phyloP scores from a whole-genome alignment of 2,113 vertebrate species.

The Pitta sordida region DNA sequence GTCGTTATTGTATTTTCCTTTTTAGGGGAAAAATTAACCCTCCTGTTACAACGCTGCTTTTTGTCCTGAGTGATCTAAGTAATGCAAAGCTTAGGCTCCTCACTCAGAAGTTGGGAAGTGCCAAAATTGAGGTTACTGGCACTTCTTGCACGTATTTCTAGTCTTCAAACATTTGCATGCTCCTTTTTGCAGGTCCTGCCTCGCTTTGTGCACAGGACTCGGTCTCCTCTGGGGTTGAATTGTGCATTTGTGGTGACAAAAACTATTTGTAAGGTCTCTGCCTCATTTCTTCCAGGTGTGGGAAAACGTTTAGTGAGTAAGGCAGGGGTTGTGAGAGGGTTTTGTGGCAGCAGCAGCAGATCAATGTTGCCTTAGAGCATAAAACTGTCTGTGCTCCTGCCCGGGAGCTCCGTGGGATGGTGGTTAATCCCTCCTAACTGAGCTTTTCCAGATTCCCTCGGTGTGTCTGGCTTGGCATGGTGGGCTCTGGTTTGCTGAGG shows the following conservation, averaged over 20 bases:
- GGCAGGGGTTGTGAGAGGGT: not conserved
- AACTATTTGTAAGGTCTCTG: not conserved
- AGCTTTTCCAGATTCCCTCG: not conserved
- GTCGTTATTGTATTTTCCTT: not conserved
- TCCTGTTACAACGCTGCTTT: not conserved
- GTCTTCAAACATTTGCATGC: fast-evolving
- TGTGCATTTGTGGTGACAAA: not conserved
- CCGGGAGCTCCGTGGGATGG: not conserved
- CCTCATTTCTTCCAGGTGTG: not conserved
- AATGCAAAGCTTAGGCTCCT: not conserved
- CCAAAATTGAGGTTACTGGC: not conserved
- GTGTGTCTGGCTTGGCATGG: fast-evolving
- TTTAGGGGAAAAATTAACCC: not conserved
- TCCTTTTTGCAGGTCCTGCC: not conserved
- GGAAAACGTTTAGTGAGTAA: not conserved
- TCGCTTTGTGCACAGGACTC: fast-evolving
- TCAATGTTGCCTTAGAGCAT: not conserved
- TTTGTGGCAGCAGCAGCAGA: not conserved
- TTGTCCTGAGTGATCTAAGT: not conserved
- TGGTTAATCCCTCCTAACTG: not conserved
- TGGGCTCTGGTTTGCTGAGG: not conserved
- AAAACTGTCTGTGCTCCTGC: not conserved
- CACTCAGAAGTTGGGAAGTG: not conserved
- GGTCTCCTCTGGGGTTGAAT: fast-evolving
- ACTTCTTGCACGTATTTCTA: fast-evolving